phyloP scores from a whole-genome alignment of 2,113 vertebrate genomes.

The Apteryx owenii region DNA sequence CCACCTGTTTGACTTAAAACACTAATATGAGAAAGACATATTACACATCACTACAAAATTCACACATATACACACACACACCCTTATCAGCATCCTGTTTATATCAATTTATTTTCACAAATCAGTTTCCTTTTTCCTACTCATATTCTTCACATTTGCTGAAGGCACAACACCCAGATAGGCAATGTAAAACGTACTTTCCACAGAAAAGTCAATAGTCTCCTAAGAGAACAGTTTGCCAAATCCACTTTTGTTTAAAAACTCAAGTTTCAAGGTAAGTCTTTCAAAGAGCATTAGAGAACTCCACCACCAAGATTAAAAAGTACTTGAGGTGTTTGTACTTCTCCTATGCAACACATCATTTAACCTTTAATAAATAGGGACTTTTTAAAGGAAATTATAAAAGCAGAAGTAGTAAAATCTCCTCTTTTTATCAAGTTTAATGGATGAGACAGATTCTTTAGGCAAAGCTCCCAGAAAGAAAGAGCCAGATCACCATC shows the following conservation, averaged over 20 bases:
- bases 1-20: background rate
- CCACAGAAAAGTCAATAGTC: slow-evolving; percentile 24
- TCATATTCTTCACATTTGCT: slow-evolving; percentile 41
- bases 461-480: slow-evolving; percentile 30
- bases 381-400: background rate
- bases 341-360: background rate
- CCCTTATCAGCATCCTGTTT: background rate
- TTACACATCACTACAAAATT: slow-evolving; percentile 4
- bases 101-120: slow-evolving; percentile 40
- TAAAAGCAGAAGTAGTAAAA: slow-evolving; percentile 46
- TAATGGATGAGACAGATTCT: background rate
- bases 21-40: slow-evolving; percentile 11
- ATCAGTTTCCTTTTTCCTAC: background rate
- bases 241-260: slow-evolving; percentile 43
- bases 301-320: background rate
- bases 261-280: slow-evolving; percentile 15
- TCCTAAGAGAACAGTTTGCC: background rate
- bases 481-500: slow-evolving; percentile 60
- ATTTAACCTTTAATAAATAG: slow-evolving; percentile 7
- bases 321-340: background rate
- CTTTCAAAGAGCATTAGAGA: slow-evolving; percentile 44
- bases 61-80: background rate
- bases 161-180: slow-evolving; percentile 55
- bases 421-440: background rate
- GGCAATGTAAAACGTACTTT: slow-evolving; percentile 38